Percentiles rank a stretch among this genome's conserved stretches.
Conservation (phyloP, 2,888 invertebrate species). For the Venusia cambrica region DNA sequence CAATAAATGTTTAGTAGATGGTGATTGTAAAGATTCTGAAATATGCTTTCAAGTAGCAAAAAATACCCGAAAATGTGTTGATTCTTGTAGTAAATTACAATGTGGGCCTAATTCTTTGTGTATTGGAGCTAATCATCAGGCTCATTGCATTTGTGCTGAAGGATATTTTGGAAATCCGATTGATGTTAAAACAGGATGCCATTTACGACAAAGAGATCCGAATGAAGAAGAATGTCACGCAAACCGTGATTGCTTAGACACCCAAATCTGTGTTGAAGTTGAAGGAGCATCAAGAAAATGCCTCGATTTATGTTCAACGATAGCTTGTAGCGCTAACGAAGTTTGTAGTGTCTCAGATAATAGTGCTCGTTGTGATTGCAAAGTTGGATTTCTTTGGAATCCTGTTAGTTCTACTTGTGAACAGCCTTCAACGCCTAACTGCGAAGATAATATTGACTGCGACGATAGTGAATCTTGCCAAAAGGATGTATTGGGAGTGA, state of each 20-base stretch:
- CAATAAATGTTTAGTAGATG: constrained; percentile 90
- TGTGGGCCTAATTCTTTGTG: constrained; percentile 95
- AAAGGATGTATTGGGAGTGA: constrained; percentile 91
- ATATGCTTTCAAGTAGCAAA: constrained; percentile 93
- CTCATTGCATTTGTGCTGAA: constrained; percentile 92
- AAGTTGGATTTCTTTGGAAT: constrained; percentile 90
- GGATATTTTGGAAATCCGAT: constrained; percentile 91
- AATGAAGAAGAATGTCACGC: constrained; percentile 83
- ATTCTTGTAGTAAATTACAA: constrained; percentile 92
- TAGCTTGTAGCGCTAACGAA: constrained; percentile 92
- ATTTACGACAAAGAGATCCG: constrained; percentile 82
- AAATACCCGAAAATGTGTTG: constrained; percentile 90
- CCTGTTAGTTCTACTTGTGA: constrained; percentile 90
- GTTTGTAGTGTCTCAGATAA: constrained; percentile 86
- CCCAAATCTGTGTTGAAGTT: constrained; percentile 85
- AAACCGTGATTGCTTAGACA: constrained; percentile 86
- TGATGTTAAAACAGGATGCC: constrained; percentile 89
- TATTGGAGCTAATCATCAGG: constrained; percentile 90
- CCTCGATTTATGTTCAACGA: constrained; percentile 88
- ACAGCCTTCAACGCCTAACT: constrained; percentile 93
- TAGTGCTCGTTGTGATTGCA: constrained; percentile 90
- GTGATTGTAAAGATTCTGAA: constrained; percentile 90
- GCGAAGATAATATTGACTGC: constrained; percentile 86
- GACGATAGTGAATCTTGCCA: constrained; percentile 86
- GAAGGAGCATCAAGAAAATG: constrained; percentile 85